These are phyloP conservation scores for Lepisosteus osseus DNA, from an alignment of 2,113 vertebrate species.

Conservation along the genomic window DNA sequence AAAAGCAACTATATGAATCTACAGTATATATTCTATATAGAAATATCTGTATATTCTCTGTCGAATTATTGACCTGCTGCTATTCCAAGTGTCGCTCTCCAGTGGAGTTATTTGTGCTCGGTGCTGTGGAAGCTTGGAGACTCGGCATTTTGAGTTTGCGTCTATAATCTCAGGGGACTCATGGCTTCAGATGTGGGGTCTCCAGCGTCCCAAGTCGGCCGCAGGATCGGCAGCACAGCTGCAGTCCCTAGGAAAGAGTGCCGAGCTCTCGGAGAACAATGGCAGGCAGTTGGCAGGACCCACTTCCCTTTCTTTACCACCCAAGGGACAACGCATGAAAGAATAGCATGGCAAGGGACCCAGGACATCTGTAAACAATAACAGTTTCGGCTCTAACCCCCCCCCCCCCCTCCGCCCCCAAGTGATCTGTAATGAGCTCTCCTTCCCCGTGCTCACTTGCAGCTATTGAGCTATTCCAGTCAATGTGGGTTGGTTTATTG, in stretches of 20 bases:
- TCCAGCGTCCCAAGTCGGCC: too few species aligned
- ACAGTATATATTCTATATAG: too few species aligned
- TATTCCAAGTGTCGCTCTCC: too few species aligned
- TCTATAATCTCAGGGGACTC: too few species aligned
- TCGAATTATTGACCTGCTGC: too few species aligned
- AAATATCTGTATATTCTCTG: too few species aligned
- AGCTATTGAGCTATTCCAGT: constrained; percentile 34
- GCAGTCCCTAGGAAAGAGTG: background rate
- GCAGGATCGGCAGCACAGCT: background rate
- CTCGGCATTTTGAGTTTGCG: too few species aligned
- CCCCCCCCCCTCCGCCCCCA: constrained; percentile 36
- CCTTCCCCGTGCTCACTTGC: constrained; percentile 38
- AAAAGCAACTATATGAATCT: too few species aligned
- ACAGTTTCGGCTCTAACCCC: background rate
- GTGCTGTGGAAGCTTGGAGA: too few species aligned
- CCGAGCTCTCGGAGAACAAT: background rate
- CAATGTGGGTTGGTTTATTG: constrained; percentile 54
- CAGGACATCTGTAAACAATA: constrained; percentile 8
- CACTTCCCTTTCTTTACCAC: background rate
- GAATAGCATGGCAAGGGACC: background rate
- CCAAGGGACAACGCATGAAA: constrained; percentile 1
- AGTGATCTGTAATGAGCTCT: constrained; percentile 60
- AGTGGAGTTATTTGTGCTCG: too few species aligned
- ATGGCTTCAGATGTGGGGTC: too few species aligned
- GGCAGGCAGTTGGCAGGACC: background rate